Base-by-base conservation (phyloP, 1,140 invertebrate species). In the Pectinophora gossypiella region DNA sequence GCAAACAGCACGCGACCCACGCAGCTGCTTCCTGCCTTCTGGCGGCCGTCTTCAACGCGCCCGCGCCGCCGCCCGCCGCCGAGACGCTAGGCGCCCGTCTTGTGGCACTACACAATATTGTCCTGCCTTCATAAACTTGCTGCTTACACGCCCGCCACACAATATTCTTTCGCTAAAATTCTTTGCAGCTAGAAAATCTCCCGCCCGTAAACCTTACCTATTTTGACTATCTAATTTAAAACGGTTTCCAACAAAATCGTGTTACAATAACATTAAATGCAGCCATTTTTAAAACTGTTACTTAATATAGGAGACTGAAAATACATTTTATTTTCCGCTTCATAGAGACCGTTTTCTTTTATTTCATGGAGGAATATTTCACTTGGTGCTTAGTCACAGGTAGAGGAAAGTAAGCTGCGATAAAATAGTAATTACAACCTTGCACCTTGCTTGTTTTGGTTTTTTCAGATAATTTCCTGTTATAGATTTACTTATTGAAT, bases 1-100 rank as follows among this genome's bases (percentile, higher is more conserved):
- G 77, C 76, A 83, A 86, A 86, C 72, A 83, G 63, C 83, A 86
- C 83, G 83, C 83, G 70, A 85, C 59, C 78, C 74, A 74, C 79
- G 74, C 83, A 86, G 81, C 79, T 85, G 81, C 68, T 83, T 86
- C 83, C 79, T 71, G 52, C 59, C 52, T 51, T 51, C 55, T 64
- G 62, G 63, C 59, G 67, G 50, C 56, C 70, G 62, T 70, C 73
- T 66, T 23, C 35, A n/a, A n/a, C n/a, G n/a, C n/a, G n/a, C n/a
- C n/a, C n/a, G n/a, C 35, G 20, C 32, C 56, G 43, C 57, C 45
- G 35, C 47, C 48, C 27, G 7, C n/a, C 7, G 27, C n/a, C n/a
- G n/a, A n/a, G n/a, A n/a, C n/a, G n/a, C n/a, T n/a, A n/a, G n/a
- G n/a, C n/a, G 27, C 27, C 6, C 1, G 27, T 9, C 27, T 32